Base-by-base conservation (phyloP, 2,113 vertebrate genomes). In the Ctenodactylus gundi region DNA sequence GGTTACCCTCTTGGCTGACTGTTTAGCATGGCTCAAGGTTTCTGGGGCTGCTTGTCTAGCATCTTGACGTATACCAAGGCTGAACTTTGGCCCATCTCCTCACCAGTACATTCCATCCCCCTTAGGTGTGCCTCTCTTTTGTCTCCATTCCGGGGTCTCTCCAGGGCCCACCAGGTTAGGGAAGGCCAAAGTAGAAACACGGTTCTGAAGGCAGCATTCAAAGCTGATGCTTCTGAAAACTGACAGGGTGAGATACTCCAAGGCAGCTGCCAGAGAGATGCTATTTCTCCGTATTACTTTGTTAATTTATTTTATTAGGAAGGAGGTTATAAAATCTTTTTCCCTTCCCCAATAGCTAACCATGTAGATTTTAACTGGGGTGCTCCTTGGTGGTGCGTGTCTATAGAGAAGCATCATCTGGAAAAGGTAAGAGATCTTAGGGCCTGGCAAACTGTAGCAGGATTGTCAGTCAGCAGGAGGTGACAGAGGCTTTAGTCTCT, bases 61-160 rank as follows among this genome's bases (percentile, higher is more conserved):
- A 92, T 91, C 87, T 95, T 95, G 97, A 96, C 0, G 31, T 86
- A 94, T 57, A 95, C 82, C 92, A 88, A 93, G 91, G 70, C 97
- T 98, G 97, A 97, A 97, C 98, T 97, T 92, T 94, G 95, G 89
- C 97, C 96, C 82, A 51, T 86, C 89, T 96, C 97, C 96, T 98
- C 97, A 96, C 96, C 97, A 95, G 91, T 96, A 95, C 97, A 95
- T 95, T 85, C 91, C 96, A 46, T 83, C 67, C 91, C 85, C 18
- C 34, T 51, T 91, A 2, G 92, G 94, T 96, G 95, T 91, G 95
- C 96, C 91, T 95, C 96, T 97, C 95, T 95, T 95, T 94, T 96
- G 94, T 75, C 83, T 97, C 67, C 23, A 83, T 96, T 96, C 90
- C 0, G 1, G 6, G 4, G 4, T 90, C 96, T 95, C 93, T 93